Conservation (phyloP, 2,113 vertebrate genomes). For the Megaptera novaeangliae region DNA sequence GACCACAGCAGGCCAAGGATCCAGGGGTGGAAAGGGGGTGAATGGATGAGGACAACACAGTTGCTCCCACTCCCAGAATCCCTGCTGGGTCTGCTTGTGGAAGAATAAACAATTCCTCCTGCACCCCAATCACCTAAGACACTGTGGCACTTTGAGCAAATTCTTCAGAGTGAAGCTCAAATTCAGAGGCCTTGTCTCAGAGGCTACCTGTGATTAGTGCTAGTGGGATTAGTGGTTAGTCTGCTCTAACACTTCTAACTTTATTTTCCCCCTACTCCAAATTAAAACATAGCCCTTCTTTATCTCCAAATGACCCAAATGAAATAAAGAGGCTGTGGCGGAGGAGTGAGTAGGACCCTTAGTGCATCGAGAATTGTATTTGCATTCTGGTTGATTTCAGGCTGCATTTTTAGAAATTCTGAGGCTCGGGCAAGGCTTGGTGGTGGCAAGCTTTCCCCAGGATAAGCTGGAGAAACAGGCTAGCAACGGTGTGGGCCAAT, state of each 20-base stretch:
- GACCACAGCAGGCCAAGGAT: background rate
- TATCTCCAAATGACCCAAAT: background rate
- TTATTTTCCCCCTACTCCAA: background rate
- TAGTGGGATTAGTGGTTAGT: background rate
- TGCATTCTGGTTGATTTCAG: background rate
- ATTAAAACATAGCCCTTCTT: background rate
- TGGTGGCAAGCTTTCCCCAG: background rate
- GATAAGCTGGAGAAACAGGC: background rate
- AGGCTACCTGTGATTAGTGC: background rate
- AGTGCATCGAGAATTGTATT: background rate
- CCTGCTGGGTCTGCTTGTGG: background rate
- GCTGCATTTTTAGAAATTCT: background rate
- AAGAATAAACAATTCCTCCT: background rate
- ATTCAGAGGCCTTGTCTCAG: background rate
- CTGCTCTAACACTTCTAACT: background rate
- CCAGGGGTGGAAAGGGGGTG: background rate
- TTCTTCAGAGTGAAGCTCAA: background rate
- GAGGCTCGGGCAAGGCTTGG: background rate
- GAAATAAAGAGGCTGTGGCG: background rate
- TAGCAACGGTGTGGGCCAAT: too few relatives aligned
- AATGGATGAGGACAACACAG: background rate
- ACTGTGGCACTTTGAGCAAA: background rate
- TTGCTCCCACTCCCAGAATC: background rate
- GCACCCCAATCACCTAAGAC: background rate
- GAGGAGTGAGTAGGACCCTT: background rate